Evolutionary conservation across 2,113 vertebrate genomes (phyloP).

Genomic region (Sturnira hondurensis): DNA sequence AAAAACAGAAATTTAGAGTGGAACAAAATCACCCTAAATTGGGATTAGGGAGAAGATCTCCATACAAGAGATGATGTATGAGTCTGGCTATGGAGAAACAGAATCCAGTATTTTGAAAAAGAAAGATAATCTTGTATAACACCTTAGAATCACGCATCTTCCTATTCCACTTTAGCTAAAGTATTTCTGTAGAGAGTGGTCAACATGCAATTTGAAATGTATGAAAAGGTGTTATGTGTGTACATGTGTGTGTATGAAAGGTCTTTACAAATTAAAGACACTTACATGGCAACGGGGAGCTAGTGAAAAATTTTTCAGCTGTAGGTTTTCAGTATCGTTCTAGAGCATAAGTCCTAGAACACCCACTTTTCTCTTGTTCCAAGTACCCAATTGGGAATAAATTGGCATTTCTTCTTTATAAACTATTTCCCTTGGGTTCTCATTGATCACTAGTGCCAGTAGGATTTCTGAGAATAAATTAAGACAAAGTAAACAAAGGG

Average conservation of each 20-base stretch:
- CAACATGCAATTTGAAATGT: background rate
- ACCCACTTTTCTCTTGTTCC: background rate
- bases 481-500: background rate
- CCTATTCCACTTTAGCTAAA: background rate
- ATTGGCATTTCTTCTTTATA: background rate
- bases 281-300: background rate
- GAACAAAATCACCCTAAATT: background rate
- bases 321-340: background rate
- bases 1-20: background rate
- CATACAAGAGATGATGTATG: background rate
- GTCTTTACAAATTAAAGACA: background rate
- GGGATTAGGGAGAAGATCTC: background rate
- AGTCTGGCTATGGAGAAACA: background rate
- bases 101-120: background rate
- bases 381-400: background rate
- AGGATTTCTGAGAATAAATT: background rate
- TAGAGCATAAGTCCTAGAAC: background rate
- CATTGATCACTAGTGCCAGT: background rate
- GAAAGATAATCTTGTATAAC: background rate
- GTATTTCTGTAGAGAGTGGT: background rate
- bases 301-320: background rate
- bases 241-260: background rate
- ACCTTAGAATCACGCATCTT: background rate
- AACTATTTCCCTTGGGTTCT: background rate
- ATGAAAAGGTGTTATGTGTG: background rate